These are phyloP conservation scores for Streptopelia turtur DNA, from an alignment of 2,797 vertebrate genomes.

Conservation along the genomic window DNA sequence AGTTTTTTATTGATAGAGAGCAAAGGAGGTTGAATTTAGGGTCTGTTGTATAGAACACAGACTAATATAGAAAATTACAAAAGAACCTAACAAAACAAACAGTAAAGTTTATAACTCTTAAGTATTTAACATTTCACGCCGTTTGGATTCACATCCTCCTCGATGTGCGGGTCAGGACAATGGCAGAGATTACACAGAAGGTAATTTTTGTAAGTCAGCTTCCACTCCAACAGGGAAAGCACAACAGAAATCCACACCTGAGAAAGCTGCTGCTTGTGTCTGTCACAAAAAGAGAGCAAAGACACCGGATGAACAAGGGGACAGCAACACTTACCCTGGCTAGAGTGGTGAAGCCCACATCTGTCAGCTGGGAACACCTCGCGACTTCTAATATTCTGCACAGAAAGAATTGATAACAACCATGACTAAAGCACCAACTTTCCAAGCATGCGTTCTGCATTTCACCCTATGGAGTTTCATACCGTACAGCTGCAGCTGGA, in stretches of 20 bases:
- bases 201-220: rapidly evolving
- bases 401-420: not conserved
- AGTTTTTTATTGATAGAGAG: not conserved
- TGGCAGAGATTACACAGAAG: rapidly evolving
- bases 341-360: slow-evolving; percentile 95
- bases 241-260: not conserved
- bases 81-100: not conserved
- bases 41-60: not conserved
- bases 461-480: rapidly evolving
- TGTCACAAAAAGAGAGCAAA: not conserved
- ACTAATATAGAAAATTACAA: not conserved
- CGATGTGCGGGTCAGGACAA: rapidly evolving
- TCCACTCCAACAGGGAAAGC: rapidly evolving
- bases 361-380: slow-evolving; percentile 95
- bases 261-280: not conserved
- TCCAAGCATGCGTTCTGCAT: rapidly evolving
- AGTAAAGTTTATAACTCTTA: rapidly evolving
- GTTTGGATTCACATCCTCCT: not conserved
- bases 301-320: not conserved
- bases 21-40: not conserved
- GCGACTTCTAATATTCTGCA: slow-evolving; percentile 97
- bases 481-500: not conserved
- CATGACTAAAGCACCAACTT: not conserved
- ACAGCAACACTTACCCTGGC: slow-evolving; percentile 86
- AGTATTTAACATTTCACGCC: rapidly evolving